These are phyloP conservation scores for Melospiza georgiana DNA, from an alignment of 2,113 vertebrate genomes.

Conservation along the genomic window DNA sequence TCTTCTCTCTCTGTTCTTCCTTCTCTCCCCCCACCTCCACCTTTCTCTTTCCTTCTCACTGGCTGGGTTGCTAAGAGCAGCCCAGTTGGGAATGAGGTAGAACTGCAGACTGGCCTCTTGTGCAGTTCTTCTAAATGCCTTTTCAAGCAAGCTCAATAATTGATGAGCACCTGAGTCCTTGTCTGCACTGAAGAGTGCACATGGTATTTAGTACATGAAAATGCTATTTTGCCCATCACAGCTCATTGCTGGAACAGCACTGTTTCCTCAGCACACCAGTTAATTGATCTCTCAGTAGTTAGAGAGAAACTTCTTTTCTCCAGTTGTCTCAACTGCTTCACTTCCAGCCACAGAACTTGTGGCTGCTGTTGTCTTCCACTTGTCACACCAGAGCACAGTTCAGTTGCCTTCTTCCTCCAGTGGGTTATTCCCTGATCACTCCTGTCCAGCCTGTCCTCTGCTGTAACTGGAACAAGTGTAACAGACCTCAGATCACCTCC, in stretches of 20 bases:
- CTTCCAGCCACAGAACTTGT: not conserved
- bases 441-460: not conserved
- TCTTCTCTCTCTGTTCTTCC: not conserved
- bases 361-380: not conserved
- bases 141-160: slow-evolving; percentile 76
- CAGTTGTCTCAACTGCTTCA: not conserved
- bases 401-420: not conserved
- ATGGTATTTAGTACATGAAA: slow-evolving; percentile 62
- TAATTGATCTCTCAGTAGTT: slow-evolving; percentile 31
- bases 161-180: slow-evolving; percentile 66
- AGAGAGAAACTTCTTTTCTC: not conserved
- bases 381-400: not conserved
- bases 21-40: fast-evolving
- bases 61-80: not conserved
- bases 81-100: slow-evolving; percentile 34
- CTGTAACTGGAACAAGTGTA: not conserved
- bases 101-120: slow-evolving; percentile 51
- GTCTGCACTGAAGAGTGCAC: slow-evolving; percentile 7
- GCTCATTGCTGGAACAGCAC: slow-evolving; percentile 21
- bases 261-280: slow-evolving; percentile 18
- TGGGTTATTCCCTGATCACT: not conserved
- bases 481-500: not conserved
- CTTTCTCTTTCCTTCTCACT: not conserved
- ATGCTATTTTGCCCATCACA: slow-evolving; percentile 64
- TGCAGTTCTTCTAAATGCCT: slow-evolving; percentile 71